Conservation (phyloP, 2,113 vertebrate species). For the Archilochus colubris region DNA sequence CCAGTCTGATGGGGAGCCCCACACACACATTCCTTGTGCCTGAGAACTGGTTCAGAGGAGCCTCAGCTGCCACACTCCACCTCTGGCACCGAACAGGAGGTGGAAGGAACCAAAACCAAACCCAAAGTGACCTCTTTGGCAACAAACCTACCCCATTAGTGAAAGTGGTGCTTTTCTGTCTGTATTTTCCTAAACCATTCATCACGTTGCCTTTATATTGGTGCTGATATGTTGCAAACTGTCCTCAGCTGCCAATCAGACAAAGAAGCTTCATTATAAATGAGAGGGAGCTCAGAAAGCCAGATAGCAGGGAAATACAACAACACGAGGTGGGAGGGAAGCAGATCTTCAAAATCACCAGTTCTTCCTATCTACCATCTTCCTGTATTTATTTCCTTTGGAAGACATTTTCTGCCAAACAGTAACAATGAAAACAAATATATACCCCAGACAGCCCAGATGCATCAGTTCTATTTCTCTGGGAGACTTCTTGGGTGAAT, state of each 20-base stretch:
- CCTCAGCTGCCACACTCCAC: rapidly evolving
- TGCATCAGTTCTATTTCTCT: not conserved
- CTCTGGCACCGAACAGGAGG: rapidly evolving
- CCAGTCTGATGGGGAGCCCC: not conserved
- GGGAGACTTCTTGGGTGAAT: not conserved
- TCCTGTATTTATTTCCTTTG: not conserved
- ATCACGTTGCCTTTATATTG: not conserved
- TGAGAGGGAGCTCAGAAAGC: not conserved
- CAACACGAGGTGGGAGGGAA: not conserved
- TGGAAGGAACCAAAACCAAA: not conserved
- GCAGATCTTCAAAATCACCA: not conserved
- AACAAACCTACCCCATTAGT: not conserved
- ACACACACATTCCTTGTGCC: not conserved
- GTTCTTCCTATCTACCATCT: not conserved
- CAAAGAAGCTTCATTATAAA: not conserved
- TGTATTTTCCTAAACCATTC: not conserved
- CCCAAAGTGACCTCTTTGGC: not conserved
- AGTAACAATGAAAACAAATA: not conserved
- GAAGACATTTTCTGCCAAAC: not conserved
- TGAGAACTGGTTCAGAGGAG: not conserved
- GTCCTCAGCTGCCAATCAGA: not conserved
- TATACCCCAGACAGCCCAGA: not conserved
- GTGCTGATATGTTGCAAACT: not conserved
- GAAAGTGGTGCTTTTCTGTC: not conserved
- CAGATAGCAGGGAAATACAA: not conserved